Evolutionary conservation across 2,797 vertebrate genomes (phyloP).

Genomic region (Protosalanx chinensis): DNA sequence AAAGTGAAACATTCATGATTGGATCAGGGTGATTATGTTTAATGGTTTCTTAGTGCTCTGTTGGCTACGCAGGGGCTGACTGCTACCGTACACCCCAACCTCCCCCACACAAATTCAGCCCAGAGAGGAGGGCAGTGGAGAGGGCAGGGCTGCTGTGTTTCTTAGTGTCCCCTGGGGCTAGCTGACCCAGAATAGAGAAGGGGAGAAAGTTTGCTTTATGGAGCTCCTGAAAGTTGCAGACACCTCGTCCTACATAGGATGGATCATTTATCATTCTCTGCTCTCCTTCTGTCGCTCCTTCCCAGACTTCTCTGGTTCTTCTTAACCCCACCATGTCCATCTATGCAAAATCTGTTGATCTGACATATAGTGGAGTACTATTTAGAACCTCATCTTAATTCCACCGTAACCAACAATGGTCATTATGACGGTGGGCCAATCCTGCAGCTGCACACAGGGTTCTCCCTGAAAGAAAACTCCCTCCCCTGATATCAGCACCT

Average conservation of each 20-base stretch:
- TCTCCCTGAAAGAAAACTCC: background rate
- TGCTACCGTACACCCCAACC: conserved; percentile 6
- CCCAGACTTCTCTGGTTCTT: conserved; percentile 33
- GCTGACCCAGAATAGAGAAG: conserved; percentile 75
- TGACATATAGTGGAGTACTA: too few species aligned
- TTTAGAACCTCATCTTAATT: too few species aligned
- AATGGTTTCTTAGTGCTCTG: conserved; percentile 14
- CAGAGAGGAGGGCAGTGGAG: conserved; percentile 48
- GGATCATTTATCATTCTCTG: conserved; percentile 63
- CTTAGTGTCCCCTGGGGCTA: conserved; percentile 60
- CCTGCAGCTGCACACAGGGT: too few species aligned
- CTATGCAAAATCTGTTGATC: too few species aligned
- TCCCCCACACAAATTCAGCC: conserved; percentile 15
- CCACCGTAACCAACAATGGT: background rate
- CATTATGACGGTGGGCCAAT: background rate
- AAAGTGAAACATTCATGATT: conserved; percentile 10
- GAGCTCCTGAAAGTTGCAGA: conserved; percentile 73
- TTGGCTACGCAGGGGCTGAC: conserved; percentile 24
- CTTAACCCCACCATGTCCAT: background rate
- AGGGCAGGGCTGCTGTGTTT: conserved; percentile 68
- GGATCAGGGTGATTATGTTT: conserved; percentile 13
- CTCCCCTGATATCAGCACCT: conserved; percentile 11
- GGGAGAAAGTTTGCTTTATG: conserved; percentile 71
- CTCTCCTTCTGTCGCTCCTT: conserved; percentile 37
- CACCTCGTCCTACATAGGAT: conserved; percentile 73